These are phyloP conservation scores for Paralichthys olivaceus DNA, from an alignment of 2,113 vertebrate genomes.

Conservation along the genomic window DNA sequence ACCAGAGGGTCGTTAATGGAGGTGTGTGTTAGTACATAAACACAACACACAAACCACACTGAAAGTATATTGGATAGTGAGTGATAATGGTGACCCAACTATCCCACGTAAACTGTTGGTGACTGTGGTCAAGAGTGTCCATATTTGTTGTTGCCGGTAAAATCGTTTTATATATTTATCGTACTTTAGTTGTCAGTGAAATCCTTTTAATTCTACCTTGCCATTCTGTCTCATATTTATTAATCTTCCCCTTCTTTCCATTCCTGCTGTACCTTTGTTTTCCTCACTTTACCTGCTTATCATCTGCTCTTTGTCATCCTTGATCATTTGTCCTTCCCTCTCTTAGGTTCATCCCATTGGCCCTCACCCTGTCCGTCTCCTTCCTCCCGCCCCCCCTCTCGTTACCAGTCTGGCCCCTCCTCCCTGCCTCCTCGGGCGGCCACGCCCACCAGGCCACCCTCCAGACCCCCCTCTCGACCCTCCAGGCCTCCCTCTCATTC, in stretches of 20 bases:
- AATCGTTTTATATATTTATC: slow-evolving; percentile 15
- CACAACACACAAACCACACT: slow-evolving; percentile 1
- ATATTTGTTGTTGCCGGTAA: not conserved
- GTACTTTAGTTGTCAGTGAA: not conserved
- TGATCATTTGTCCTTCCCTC: slow-evolving; percentile 76
- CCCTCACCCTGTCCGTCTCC: slow-evolving; percentile 99
- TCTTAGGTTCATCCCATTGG: slow-evolving; percentile 96
- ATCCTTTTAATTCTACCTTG: slow-evolving; percentile 15
- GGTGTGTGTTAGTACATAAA: slow-evolving; percentile 80
- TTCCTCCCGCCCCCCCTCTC: slow-evolving; percentile 98
- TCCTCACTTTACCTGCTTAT: slow-evolving; percentile 56
- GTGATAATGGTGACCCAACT: not conserved
- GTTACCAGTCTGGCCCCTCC: slow-evolving; percentile 98
- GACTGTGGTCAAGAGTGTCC: slow-evolving; percentile 10
- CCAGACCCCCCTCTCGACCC: slow-evolving; percentile 99
- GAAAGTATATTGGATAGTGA: not conserved
- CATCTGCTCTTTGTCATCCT: slow-evolving; percentile 56
- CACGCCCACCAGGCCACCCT: slow-evolving; percentile 98
- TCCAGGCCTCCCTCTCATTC: slow-evolving; percentile 98
- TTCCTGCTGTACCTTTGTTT: slow-evolving; percentile 76
- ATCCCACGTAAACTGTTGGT: not conserved
- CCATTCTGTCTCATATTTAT: slow-evolving; percentile 39
- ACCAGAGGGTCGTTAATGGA: slow-evolving; percentile 98
- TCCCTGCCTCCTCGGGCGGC: slow-evolving; percentile 98
- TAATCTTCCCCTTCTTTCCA: slow-evolving; percentile 52